Evolutionary conservation across 37 sponge, comb jelly and placozoan genomes (phyloP), one percentile per base, ranked within the genome.

Genomic region (Hormiphora californensis): DNA sequence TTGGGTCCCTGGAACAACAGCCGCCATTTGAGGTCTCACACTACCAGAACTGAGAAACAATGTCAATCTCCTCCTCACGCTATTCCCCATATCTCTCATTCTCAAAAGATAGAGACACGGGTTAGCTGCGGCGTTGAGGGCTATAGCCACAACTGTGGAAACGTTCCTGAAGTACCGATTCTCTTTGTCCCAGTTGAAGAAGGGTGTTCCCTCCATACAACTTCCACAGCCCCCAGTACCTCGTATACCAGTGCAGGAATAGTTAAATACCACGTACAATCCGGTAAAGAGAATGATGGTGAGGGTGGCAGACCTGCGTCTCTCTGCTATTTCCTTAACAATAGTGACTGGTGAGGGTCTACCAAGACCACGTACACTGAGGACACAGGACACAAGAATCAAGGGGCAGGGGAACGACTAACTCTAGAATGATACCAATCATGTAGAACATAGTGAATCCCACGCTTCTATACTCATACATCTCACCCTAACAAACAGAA

Each of bases 151-250:
- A 19, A 57, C 61, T 21, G n/a, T 57, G 61, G 27, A 28, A 23
- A 57, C 27, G 61, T 57, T 57, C 61, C 61, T 5, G 61, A 57
- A 57, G 61, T 57, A 57, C n/a, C 61, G 7, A 30, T 57, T 23
- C 21, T 30, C 61, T 30, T 28, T 5, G 27, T 57, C 61, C 61
- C 61, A 57, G 3, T 4, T 28, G 22, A 57, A 57, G 61, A 57
- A 57, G 22, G n/a, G 4, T 5, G 7, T 28, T 12, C 61, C 3
- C n/a, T 12, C 22, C 21, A n/a, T n/a, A n/a, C n/a, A n/a, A n/a
- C n/a, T 5, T 57, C 61, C 61, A 57, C 61, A 4, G 61, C 61
- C 7, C 61, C 61, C 7, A 57, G 7, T 4, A 57, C 27, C 61
- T 57, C 61, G n/a, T 19, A 57, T 4, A 5, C 4, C n/a, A 15